Conservation (phyloP, 2,797 vertebrate species). For the Ciconia nigra region DNA sequence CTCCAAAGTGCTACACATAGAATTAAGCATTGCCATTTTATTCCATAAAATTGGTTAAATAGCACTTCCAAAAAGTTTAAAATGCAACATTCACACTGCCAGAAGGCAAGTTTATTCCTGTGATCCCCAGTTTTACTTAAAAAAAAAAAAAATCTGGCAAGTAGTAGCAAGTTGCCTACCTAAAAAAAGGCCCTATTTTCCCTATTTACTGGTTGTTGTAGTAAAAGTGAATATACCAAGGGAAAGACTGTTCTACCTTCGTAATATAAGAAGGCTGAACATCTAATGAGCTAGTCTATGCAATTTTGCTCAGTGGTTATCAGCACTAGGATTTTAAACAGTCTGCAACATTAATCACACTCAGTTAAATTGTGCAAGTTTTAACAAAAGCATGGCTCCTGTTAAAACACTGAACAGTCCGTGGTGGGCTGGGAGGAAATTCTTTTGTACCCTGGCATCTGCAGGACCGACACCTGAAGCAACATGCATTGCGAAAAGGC, state of each 20-base stretch:
- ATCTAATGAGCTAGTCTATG: not conserved
- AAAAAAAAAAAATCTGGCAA: conserved; percentile 29
- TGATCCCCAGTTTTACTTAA: conserved; percentile 11
- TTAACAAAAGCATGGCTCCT: not conserved
- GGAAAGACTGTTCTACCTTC: not conserved
- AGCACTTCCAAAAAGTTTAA: not conserved
- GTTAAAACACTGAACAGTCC: not conserved
- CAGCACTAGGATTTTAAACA: conserved; percentile 47
- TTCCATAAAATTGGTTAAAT: not conserved
- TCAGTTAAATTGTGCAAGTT: not conserved
- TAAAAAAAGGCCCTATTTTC: not conserved
- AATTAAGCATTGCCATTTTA: not conserved
- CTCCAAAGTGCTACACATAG: not conserved
- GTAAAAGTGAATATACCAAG: not conserved
- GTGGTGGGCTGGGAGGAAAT: not conserved
- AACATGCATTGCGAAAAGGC: not conserved
- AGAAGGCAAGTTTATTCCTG: not conserved
- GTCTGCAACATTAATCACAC: not conserved
- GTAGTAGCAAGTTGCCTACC: not conserved
- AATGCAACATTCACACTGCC: not conserved
- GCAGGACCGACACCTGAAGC: not conserved
- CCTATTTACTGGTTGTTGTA: not conserved
- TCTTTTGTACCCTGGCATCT: not conserved
- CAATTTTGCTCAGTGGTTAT: not conserved
- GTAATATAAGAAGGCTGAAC: not conserved